Conservation (phyloP, 2,888 invertebrate species). For the Seira sanloemensis region DNA sequence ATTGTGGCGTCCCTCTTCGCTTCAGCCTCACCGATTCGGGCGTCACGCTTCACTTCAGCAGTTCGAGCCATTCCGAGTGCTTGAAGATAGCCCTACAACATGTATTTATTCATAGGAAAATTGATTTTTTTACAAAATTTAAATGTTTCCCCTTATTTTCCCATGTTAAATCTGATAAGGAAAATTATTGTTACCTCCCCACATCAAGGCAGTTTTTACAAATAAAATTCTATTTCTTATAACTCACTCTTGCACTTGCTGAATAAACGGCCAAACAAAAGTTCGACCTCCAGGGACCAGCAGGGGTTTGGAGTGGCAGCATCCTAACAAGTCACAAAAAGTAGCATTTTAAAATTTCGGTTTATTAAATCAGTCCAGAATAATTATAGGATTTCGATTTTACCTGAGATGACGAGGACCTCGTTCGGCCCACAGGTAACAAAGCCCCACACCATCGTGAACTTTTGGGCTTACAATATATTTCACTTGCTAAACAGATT, state of each 20-base stretch:
- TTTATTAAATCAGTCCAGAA: neutral
- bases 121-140: no score
- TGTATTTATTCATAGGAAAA: no score
- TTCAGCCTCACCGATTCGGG: constrained; percentile 97
- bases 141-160: no score
- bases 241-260: constrained; percentile 76
- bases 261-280: constrained; percentile 96
- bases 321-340: constrained; percentile 82
- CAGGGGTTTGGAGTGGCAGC: constrained; percentile 94
- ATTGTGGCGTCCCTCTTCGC: constrained; percentile 88
- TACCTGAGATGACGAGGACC: constrained; percentile 95
- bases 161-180: no score
- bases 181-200: no score
- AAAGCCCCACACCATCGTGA: constrained; percentile 83
- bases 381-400: constrained; percentile 70
- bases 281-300: constrained; percentile 97
- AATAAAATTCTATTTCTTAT: no score
- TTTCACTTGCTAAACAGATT: no score
- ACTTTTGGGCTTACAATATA: no score
- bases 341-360: constrained; percentile 64
- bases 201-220: no score
- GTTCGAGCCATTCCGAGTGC: constrained; percentile 96
- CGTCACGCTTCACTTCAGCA: constrained; percentile 96
- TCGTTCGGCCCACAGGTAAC: constrained; percentile 97
- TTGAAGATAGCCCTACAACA: constrained; percentile 89